A percentile compares a stretch with the other conserved stretches of the same genome.
Evolutionary conservation across 1,140 invertebrate genomes (phyloP).

Genomic region (Chrysomallon squamiferum): DNA sequence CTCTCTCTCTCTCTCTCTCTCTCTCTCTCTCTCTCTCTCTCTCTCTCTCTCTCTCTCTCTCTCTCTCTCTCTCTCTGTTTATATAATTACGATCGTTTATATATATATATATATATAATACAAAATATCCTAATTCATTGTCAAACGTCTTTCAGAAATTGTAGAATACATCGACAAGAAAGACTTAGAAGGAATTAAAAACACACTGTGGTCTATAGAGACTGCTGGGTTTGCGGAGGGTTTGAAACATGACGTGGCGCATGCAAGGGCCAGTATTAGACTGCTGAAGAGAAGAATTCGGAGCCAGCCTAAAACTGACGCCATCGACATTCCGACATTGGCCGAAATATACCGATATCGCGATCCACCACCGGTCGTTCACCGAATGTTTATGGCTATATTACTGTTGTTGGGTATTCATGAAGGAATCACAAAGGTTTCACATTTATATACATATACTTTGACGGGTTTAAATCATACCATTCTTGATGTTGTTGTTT

Average conservation of each 20-base stretch:
- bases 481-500: background rate
- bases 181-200: background rate
- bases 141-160: background rate
- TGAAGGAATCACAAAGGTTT: background rate
- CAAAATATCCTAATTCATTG: background rate
- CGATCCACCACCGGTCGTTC: background rate
- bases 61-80: background rate
- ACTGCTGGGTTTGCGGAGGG: background rate
- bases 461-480: background rate
- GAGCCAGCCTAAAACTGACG: background rate
- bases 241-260: background rate
- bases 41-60: background rate
- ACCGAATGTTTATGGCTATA: background rate
- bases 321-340: background rate
- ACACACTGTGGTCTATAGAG: background rate
- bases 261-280: background rate
- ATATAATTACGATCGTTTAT: background rate
- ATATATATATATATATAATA: background rate
- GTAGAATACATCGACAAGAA: background rate
- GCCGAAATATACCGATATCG: background rate
- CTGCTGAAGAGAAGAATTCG: background rate
- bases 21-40: background rate
- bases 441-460: background rate
- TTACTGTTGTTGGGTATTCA: background rate
- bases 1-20: too few species aligned